Conservation (phyloP, 2,888 invertebrate species). For the Chrysolina oricalcia region DNA sequence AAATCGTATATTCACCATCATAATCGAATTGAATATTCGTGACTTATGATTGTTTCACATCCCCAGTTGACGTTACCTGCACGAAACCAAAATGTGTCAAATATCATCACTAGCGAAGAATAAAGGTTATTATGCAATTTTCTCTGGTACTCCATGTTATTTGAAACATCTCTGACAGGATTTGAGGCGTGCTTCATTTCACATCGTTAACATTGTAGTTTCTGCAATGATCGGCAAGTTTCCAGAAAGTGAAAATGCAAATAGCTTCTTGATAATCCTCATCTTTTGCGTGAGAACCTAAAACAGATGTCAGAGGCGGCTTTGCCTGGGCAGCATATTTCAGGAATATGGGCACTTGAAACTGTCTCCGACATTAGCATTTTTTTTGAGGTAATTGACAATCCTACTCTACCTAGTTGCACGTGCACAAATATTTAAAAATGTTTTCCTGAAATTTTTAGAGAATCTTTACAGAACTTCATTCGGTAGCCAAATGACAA, state of each 20-base stretch:
- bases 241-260: neutral
- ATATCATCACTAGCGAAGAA: neutral
- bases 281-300: neutral
- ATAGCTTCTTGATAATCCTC: neutral
- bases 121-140: neutral
- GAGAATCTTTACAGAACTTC: no score
- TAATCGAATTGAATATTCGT: no score
- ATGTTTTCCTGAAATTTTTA: no score
- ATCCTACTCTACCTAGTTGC: no score
- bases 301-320: neutral
- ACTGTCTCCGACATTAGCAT: neutral
- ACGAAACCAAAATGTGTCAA: no score
- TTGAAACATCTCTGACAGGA: neutral
- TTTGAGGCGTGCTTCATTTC: slow-evolving; percentile 4
- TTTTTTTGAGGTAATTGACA: neutral
- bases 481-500: no score
- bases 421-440: no score
- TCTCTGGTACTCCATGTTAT: neutral
- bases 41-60: no score
- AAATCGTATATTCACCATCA: no score
- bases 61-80: no score
- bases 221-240: neutral
- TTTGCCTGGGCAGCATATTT: neutral
- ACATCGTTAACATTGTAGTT: slow-evolving; percentile 1
- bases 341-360: neutral